phyloP scores from a whole-genome alignment of 2,888 invertebrate species.

The Chydorus sphaericus region DNA sequence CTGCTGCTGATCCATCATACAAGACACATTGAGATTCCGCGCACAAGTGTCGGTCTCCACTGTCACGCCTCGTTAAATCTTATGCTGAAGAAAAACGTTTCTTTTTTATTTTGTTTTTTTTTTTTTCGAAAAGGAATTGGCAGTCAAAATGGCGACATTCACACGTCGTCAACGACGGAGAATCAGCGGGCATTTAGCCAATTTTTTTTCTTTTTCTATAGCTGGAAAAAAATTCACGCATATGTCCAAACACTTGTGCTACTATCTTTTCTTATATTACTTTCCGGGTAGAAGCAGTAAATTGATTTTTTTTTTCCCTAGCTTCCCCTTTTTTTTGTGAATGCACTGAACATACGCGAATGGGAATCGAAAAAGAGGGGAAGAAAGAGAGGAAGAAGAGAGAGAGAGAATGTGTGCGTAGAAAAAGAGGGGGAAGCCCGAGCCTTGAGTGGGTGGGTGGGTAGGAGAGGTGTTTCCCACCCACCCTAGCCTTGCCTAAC shows the following conservation, averaged over 20 bases:
- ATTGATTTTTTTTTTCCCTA: too few species aligned
- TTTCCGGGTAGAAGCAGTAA: too few species aligned
- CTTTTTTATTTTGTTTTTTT: too few species aligned
- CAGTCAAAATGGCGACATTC: conserved; percentile 4
- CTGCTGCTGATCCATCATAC: too few species aligned
- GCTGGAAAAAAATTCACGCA: background rate
- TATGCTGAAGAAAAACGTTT: too few species aligned
- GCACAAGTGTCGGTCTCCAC: too few species aligned
- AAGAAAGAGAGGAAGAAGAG: background rate
- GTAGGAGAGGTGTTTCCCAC: conserved; percentile 1
- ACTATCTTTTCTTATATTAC: too few species aligned
- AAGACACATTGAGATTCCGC: too few species aligned
- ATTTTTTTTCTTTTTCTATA: background rate
- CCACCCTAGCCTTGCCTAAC: conserved; percentile 7
- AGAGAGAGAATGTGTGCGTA: too few species aligned
- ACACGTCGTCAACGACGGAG: conserved; percentile 1
- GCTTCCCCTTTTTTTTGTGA: background rate
- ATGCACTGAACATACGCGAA: background rate
- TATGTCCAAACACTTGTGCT: too few species aligned
- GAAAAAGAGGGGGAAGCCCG: conserved; percentile 5
- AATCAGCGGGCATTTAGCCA: background rate
- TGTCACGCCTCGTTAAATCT: too few species aligned
- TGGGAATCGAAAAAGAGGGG: background rate
- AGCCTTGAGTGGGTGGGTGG: background rate
- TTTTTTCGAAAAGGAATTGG: background rate